Percentiles rank a stretch among this genome's conserved stretches.
Conservation (phyloP, 2,113 vertebrate species). For the Thoracochromis brauschi region DNA sequence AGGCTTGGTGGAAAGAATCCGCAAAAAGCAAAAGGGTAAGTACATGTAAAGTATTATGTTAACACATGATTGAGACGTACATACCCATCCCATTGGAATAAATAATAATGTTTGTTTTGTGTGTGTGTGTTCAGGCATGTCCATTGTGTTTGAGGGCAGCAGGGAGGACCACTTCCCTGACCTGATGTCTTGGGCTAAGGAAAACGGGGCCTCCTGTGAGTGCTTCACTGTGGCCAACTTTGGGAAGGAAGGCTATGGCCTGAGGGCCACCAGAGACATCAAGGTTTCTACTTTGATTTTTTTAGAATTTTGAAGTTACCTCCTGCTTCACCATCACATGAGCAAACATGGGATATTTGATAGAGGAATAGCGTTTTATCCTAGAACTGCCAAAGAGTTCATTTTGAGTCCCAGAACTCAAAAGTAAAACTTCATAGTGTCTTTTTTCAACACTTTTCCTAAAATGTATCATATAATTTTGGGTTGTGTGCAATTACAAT, state of each 20-base stretch:
- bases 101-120: neutral
- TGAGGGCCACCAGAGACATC: conserved; percentile 88
- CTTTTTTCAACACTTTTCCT: neutral
- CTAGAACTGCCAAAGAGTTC: neutral
- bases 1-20: conserved; percentile 89
- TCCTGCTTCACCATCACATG: neutral
- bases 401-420: neutral
- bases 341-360: neutral
- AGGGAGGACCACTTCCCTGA: conserved; percentile 89
- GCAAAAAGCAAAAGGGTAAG: conserved; percentile 95
- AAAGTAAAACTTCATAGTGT: neutral
- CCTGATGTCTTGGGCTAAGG: conserved; percentile 86
- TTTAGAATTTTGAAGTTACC: neutral
- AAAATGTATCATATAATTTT: neutral
- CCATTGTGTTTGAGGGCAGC: conserved; percentile 85
- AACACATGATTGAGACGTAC: neutral
- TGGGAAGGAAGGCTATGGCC: conserved; percentile 86
- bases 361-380: neutral
- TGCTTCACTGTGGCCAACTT: conserved; percentile 86
- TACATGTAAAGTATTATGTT: neutral
- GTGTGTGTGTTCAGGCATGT: conserved; percentile 75
- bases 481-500: neutral
- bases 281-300: conserved; percentile 68
- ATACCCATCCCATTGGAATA: neutral
- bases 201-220: conserved; percentile 84